Base-by-base conservation (phyloP, 2,888 invertebrate species). In the Himalopsyche anomala region DNA sequence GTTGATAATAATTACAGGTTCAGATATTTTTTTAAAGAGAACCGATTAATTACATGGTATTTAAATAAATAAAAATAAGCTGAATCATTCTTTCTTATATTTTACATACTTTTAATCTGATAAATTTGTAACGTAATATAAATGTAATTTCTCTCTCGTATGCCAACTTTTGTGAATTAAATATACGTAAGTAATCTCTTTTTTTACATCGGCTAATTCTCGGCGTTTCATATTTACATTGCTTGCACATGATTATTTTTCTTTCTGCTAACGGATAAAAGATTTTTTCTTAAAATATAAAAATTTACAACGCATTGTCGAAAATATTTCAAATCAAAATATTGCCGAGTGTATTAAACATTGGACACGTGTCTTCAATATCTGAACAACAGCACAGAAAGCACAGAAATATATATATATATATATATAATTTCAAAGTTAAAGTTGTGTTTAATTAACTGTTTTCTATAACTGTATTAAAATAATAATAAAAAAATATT, bases 171-270 rank as follows among this genome's bases (percentile, higher is more conserved):
- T 9, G 15, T 74, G 11, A 74, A 74, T 74, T 74, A 38, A 11
- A 74, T 38, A 36, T 15, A 74, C 74, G 28, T 74, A 74, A 38
- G 28, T 74, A 74, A 74, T 74, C 74, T 74, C 38, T 74, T 74
- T 74, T 74, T 74, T 74, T 36, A 28, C 74, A 12, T 74, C 36
- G 12, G 74, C 74, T 74, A 74, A 74, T 74, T 74, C 36, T 74
- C 38, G 74, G 28, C 74, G 36, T 74, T 74, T 74, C 36, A 74
- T 74, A 74, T 74, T 74, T 74, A 74, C 74, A 74, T 36, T 74
- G 36, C 74, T 36, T 74, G 74, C 74, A 74, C 74, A 36, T 74
- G 74, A 74, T 74, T 74, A 74, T 74, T 74, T 74, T 74, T 74
- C 74, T 74, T 74, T 74, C 74, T 74, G 74, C 74, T 4, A 74